Percentiles rank a stretch among this genome's conserved stretches.
Conservation (phyloP, 2,113 vertebrate species). For the Rallus limicola region DNA sequence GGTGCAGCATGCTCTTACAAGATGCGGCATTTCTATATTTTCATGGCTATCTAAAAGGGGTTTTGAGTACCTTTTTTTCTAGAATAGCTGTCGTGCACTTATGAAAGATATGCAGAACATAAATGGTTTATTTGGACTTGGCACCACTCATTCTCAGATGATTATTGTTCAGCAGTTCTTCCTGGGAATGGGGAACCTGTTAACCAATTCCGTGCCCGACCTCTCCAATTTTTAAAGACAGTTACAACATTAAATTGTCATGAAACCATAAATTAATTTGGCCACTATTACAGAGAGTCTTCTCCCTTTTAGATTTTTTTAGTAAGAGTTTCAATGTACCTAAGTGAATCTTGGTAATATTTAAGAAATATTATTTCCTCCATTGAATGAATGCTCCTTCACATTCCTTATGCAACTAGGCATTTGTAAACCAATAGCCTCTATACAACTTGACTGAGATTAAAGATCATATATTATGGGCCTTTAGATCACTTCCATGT, state of each 20-base stretch:
- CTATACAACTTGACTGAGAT: background rate
- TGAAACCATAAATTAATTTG: background rate
- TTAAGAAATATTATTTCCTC: background rate
- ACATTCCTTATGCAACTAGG: background rate
- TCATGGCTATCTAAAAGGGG: background rate
- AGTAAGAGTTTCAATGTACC: background rate
- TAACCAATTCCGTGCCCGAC: background rate
- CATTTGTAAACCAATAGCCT: background rate
- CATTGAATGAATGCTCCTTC: background rate
- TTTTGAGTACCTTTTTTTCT: background rate
- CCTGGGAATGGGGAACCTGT: background rate
- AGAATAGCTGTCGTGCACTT: background rate
- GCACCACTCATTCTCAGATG: background rate
- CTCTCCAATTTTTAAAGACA: background rate
- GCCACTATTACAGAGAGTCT: background rate
- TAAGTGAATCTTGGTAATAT: background rate
- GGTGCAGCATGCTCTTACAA: background rate
- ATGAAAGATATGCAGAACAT: background rate
- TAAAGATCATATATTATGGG: background rate
- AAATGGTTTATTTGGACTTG: background rate
- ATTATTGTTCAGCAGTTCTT: background rate
- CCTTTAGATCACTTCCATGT: background rate
- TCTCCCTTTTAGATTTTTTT: background rate
- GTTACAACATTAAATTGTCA: background rate
- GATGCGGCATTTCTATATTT: background rate